phyloP scores from a whole-genome alignment of 23 tunicate species.

The Ascidia mentula region DNA sequence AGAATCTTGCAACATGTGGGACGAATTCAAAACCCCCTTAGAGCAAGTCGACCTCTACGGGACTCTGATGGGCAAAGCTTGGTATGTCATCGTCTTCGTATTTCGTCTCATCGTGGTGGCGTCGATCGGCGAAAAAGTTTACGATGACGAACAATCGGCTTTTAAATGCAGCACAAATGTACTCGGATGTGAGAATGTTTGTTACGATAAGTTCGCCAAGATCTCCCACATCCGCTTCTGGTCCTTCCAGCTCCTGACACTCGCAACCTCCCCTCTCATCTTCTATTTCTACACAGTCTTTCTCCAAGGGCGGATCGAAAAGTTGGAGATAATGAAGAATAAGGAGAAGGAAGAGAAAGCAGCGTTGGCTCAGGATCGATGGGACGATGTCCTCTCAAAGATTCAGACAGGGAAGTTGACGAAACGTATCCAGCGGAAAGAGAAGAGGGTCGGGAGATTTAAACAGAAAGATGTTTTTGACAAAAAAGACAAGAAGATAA shows the following conservation, averaged over 20 bases:
- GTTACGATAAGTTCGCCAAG: constrained; percentile 87
- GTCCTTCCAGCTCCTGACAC: constrained; percentile 85
- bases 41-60: constrained; percentile 76
- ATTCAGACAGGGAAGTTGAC: not conserved
- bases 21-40: constrained; percentile 44
- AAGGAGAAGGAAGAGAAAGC: constrained; percentile 15
- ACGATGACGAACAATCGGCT: constrained; percentile 89
- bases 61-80: constrained; percentile 50
- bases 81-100: constrained; percentile 76
- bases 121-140: constrained; percentile 70
- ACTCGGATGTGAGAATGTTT: constrained; percentile 93
- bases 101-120: constrained; percentile 80
- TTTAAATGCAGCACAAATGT: constrained; percentile 94
- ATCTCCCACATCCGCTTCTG: constrained; percentile 95
- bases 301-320: constrained; percentile 54
- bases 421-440: constrained; percentile 4
- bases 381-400: constrained; percentile 8
- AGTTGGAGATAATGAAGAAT: constrained; percentile 31
- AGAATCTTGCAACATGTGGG: constrained; percentile 55
- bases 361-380: constrained; percentile 9
- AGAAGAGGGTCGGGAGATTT: constrained; percentile 39
- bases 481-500: constrained; percentile 26
- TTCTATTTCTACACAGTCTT: constrained; percentile 72
- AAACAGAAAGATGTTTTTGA: constrained; percentile 44
- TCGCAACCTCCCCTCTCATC: constrained; percentile 53